Evolutionary conservation across 2,888 invertebrate species (phyloP), one percentile per base, ranked within the genome.

Genomic region (Argyra leucocephala): DNA sequence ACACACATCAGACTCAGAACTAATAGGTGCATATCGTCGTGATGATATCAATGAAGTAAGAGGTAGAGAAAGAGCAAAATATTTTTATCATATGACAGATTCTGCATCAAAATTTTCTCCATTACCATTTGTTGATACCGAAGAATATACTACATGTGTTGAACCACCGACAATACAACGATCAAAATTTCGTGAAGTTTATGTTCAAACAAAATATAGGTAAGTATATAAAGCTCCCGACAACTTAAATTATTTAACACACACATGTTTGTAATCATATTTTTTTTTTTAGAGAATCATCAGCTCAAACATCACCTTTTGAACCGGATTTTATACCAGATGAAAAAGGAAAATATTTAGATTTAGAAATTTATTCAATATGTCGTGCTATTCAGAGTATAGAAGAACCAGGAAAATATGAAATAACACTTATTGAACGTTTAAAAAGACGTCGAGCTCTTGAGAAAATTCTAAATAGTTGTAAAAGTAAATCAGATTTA

Each of bases 401-500:
- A 57, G 69, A 70, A 21, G 73, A 74, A 1, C 80, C 80, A 0
- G 80, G 78, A 2, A 69, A 76, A 1, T 74, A 76, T 63, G 78
- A 80, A 64, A 74, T 75, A 0, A 83, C 85, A 69, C 81, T 88
- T 69, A 85, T 90, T 58, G 87, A 89, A 72, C 81, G 88, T 65
- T 85, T 86, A n/a, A 81, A 88, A 69, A 85, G 84, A 70, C 87
- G 85, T 71, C 81, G 84, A 70, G 82, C 83, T 58, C 88, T 88
- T 83, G 85, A 87, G 72, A 78, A 83, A 37, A 77, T 82, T 1
- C 76, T 88, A 64, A 83, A 85, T 2, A 83, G 84, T 22, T 77
- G 84, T 64, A 81, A 82, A 66, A 76, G 81, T 24, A 78, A 81
- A 26, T 77, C 78, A 72, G 84, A 86, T 71, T 84, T 85, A 73